Percentiles rank a stretch among this genome's conserved stretches.
Conservation (phyloP, 23 tunicate species). For the Diplosoma virens region DNA sequence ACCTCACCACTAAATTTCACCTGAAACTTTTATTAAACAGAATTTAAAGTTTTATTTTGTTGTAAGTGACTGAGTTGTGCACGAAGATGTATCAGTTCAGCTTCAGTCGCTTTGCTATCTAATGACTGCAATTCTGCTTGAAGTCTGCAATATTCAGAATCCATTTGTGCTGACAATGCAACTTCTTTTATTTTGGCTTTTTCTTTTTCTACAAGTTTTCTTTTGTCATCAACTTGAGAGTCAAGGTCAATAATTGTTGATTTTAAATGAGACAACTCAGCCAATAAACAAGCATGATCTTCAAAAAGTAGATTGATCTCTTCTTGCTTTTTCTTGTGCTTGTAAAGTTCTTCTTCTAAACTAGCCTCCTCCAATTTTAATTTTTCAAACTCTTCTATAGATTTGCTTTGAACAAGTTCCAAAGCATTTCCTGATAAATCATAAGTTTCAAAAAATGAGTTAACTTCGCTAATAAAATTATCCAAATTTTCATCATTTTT, state of each 20-base stretch:
- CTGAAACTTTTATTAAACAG: too few relatives aligned
- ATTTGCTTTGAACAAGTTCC: not conserved
- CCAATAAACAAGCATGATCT: not conserved
- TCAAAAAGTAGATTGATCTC: not conserved
- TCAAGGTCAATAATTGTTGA: constrained; percentile 12
- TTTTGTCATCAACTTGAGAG: not conserved
- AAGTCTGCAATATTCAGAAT: constrained; percentile 18
- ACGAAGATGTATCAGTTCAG: constrained; percentile 4
- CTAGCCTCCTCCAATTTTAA: not conserved
- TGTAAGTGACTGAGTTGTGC: not conserved
- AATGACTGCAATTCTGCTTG: constrained; percentile 12
- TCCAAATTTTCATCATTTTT: not conserved
- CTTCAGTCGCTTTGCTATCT: constrained; percentile 1
- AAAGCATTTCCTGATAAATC: not conserved
- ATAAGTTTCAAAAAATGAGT: not conserved
- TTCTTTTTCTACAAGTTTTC: not conserved
- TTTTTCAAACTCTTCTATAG: not conserved
- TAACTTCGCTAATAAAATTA: not conserved
- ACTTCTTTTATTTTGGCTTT: not conserved
- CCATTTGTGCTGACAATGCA: not conserved
- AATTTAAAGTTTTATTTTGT: not conserved
- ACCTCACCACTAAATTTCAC: too few relatives aligned
- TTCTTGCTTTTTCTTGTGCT: not conserved
- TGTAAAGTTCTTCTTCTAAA: not conserved
- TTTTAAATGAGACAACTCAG: constrained; percentile 13